Conservation (phyloP, 2,113 vertebrate species). For the Procavia capensis region DNA sequence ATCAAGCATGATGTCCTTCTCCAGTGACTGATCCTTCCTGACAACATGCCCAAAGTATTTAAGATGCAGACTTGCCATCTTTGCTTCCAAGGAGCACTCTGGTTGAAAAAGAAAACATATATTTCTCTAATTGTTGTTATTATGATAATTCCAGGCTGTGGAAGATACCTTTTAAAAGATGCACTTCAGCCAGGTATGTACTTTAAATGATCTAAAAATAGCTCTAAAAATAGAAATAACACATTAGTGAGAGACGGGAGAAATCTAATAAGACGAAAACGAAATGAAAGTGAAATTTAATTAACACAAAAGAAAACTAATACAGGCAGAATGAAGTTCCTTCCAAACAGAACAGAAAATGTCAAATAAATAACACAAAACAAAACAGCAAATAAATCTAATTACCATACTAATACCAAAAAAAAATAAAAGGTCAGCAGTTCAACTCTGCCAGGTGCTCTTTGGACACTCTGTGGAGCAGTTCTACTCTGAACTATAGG, state of each 20-base stretch:
- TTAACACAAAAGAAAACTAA: background rate
- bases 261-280: background rate
- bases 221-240: background rate
- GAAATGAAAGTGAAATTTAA: background rate
- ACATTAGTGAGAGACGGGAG: background rate
- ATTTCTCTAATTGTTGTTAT: background rate
- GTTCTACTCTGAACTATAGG: too few species aligned
- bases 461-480: too few species aligned
- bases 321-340: background rate
- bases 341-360: background rate
- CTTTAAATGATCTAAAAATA: background rate
- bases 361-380: background rate
- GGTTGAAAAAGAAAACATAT: background rate
- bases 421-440: background rate
- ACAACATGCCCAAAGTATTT: too few species aligned
- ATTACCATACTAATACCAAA: background rate
- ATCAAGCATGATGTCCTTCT: too few species aligned
- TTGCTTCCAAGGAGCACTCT: too few species aligned
- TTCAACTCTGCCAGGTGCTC: too few species aligned
- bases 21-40: too few species aligned
- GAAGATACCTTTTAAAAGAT: background rate
- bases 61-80: too few species aligned
- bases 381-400: background rate
- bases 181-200: too few species aligned
- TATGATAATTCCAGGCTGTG: background rate